Percentiles rank a stretch among this genome's conserved stretches.
These are phyloP conservation scores for Lytechinus variegatus DNA, from an alignment of 35 echinoderm and acorn worm species.

Conservation along the genomic window DNA sequence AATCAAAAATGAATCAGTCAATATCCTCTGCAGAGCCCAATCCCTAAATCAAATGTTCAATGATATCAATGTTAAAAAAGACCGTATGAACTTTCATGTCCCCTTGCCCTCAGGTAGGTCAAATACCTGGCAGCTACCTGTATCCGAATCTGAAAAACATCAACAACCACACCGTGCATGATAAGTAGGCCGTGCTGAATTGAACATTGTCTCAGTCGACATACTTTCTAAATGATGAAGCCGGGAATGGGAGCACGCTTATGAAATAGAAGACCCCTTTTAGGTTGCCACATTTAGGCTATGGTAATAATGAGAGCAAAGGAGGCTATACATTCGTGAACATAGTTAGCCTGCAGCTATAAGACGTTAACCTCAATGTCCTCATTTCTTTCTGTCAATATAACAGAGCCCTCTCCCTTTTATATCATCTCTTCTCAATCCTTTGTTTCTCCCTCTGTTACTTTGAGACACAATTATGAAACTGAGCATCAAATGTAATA, in stretches of 20 bases:
- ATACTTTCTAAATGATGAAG: conserved; percentile 6
- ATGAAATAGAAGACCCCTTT: background rate
- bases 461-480: too few species aligned
- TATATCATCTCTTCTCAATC: background rate
- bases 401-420: background rate
- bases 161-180: background rate
- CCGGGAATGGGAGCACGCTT: background rate
- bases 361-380: background rate
- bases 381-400: background rate
- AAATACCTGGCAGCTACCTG: background rate
- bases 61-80: too few species aligned
- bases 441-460: too few species aligned
- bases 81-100: background rate
- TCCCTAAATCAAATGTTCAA: too few species aligned
- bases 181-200: background rate
- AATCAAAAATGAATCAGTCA: too few species aligned
- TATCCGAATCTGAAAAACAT: background rate
- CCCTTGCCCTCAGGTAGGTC: background rate
- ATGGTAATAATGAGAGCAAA: background rate
- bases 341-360: background rate
- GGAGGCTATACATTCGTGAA: background rate
- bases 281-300: background rate
- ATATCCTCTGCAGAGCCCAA: too few species aligned
- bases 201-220: conserved; percentile 9
- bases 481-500: too few species aligned